Conservation (phyloP, 2,888 invertebrate genomes). For the Ceriagrion tenellum region DNA sequence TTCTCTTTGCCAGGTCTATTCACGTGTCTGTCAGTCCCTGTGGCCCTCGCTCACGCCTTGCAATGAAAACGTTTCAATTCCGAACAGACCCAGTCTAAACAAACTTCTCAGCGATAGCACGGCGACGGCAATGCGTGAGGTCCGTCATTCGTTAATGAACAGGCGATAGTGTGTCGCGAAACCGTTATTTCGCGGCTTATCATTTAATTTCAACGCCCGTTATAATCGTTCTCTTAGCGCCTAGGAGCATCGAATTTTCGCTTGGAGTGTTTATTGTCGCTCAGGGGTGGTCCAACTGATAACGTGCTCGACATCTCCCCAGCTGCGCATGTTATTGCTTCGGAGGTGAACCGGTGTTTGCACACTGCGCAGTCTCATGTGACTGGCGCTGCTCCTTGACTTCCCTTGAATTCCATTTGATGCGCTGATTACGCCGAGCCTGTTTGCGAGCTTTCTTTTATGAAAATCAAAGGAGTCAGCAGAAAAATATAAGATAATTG, state of each 20-base stretch:
- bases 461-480: background rate
- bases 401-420: background rate
- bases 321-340: background rate
- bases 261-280: background rate
- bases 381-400: background rate
- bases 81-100: background rate
- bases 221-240: background rate
- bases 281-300: background rate
- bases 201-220: background rate
- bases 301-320: background rate
- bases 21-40: background rate
- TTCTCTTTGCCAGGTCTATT: background rate
- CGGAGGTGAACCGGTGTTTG: background rate
- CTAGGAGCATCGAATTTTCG: background rate
- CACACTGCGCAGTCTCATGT: background rate
- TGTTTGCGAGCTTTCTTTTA: background rate
- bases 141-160: background rate
- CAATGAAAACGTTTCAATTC: background rate
- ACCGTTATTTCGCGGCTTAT: background rate
- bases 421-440: background rate
- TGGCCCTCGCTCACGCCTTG: background rate
- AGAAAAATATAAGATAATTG: no score
- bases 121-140: background rate
- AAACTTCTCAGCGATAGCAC: background rate
- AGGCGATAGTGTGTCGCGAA: background rate